Conservation (phyloP, 2,797 vertebrate species). For the Pipistrellus pipistrellus region DNA sequence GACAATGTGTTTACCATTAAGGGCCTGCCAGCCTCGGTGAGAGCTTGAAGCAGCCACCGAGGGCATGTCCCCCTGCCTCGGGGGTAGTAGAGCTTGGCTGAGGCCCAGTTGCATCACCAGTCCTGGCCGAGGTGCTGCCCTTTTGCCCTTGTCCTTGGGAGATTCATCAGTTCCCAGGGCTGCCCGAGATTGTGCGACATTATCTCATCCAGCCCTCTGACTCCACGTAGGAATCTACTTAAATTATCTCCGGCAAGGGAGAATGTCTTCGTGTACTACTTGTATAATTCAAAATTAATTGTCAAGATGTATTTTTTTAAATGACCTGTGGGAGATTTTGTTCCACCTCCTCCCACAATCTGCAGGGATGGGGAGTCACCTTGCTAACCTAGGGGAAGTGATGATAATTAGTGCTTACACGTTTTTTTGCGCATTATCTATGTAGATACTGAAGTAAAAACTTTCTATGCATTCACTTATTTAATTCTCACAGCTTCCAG, state of each 20-base stretch:
- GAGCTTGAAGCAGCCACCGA: neutral
- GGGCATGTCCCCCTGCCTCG: neutral
- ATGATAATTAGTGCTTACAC: constrained; percentile 22
- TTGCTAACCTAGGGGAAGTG: constrained; percentile 48
- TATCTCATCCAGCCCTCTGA: constrained; percentile 80
- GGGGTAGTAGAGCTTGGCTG: constrained; percentile 17
- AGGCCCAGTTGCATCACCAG: neutral
- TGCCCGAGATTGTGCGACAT: constrained; percentile 61
- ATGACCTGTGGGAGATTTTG: constrained; percentile 55
- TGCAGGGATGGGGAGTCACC: neutral
- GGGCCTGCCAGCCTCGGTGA: neutral
- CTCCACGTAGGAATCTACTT: constrained; percentile 72
- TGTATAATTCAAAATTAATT: constrained; percentile 76
- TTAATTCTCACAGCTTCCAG: constrained; percentile 60
- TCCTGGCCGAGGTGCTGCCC: constrained; percentile 57
- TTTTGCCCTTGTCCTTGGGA: constrained; percentile 69
- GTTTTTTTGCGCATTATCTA: neutral
- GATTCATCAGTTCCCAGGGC: constrained; percentile 69
- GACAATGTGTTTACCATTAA: constrained; percentile 66
- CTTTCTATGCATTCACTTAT: neutral
- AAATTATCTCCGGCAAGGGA: constrained; percentile 66
- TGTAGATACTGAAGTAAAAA: constrained; percentile 7
- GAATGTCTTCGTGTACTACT: constrained; percentile 52
- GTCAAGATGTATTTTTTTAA: constrained; percentile 38
- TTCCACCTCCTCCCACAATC: constrained; percentile 34